Percentiles rank a stretch among this genome's conserved stretches.
These are phyloP conservation scores for Mnemiopsis leidyi DNA, from an alignment of 37 sponge, comb jelly and placozoan genomes.

Conservation along the genomic window DNA sequence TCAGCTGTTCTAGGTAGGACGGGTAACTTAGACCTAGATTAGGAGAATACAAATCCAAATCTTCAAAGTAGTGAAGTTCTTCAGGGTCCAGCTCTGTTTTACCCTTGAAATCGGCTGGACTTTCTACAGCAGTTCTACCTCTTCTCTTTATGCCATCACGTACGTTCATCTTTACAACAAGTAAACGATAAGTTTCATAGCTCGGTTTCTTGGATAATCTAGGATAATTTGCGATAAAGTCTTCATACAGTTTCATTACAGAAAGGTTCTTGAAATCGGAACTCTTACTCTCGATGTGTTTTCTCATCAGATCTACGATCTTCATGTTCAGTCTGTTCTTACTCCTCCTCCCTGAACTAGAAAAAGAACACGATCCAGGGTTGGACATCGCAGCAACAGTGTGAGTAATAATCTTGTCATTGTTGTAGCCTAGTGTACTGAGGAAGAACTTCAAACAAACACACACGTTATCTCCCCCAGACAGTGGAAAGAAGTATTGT, in stretches of 20 bases:
- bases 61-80: not conserved
- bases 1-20: not conserved
- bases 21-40: not conserved
- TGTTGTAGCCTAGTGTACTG: not conserved
- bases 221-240: not conserved
- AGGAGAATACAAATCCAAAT: not conserved
- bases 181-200: not conserved
- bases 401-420: not conserved
- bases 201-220: not conserved
- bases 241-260: not conserved
- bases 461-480: not conserved
- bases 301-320: not conserved
- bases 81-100: not conserved
- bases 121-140: not conserved
- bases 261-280: not conserved
- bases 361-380: not conserved
- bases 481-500: not conserved
- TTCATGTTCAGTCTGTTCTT: not conserved
- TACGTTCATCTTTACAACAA: not conserved
- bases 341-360: not conserved
- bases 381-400: not conserved
- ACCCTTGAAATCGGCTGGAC: not conserved
- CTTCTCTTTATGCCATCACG: not conserved
- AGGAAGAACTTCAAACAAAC: conserved; percentile 35
- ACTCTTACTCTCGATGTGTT: not conserved